Base-by-base conservation (phyloP, 2,888 invertebrate species). In the Callyntrura sp. region DNA sequence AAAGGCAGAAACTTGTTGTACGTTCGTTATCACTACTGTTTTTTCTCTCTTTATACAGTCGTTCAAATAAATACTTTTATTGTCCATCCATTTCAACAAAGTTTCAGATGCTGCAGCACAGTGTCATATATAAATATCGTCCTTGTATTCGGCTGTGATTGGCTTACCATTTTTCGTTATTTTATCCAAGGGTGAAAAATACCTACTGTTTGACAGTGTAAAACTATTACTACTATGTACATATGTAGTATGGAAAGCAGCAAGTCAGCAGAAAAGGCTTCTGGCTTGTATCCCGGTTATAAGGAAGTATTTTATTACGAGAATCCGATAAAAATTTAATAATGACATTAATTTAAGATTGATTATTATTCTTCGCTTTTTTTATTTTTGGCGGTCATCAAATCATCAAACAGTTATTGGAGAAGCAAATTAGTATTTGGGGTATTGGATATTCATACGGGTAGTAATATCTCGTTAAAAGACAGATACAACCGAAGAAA, bases 131-230 rank as follows among this genome's bases (percentile, higher is more conserved):
- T 35, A 35, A 35, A 35, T 35, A 35, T 35, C n/a, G n/a, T n/a
- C n/a, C n/a, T n/a, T n/a, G n/a, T n/a, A n/a, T n/a, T 35, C 3
- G 35, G 6, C 35, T 4, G 35, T 35, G 11, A 51, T 51, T 51
- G 51, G 51, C 51, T 51, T 3, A 17, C 3, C n/a, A 23, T 62
- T 62, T 62, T 12, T 9, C 9, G 4, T 23, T 25, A 62, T 23
- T 23, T 62, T 62, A 62, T 62, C 25, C 25, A 62, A 20, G 25
- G 62, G 62, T 62, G 60, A 62, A 25, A 62, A 35, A 35, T 35
- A 62, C 25, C 17, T 20, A 62, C 9, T 20, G 4, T 23, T 20
- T 11, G 8, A 11, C 20, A 23, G 23, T 20, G 12, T 35, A 14
- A 11, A n/a, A n/a, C n/a, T n/a, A n/a, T n/a, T n/a, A n/a, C 9